Conservation (phyloP, 2,797 vertebrate species). For the Gymnodraco acuticeps region DNA sequence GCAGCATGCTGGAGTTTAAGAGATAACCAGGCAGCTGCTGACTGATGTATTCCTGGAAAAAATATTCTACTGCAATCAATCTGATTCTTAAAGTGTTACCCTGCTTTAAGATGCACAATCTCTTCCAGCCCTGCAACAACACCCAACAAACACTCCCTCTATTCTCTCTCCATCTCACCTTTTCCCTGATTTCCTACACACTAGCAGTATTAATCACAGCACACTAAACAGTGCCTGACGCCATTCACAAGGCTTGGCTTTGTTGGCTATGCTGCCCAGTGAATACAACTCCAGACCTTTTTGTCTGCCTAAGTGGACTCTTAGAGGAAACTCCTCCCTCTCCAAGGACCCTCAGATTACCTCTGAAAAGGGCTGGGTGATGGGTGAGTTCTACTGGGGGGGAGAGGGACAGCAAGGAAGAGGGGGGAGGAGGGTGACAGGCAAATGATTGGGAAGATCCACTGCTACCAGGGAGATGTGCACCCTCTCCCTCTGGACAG, state of each 20-base stretch:
- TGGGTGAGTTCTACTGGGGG: constrained; percentile 65
- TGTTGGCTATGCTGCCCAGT: constrained; percentile 86
- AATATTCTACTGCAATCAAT: constrained; percentile 15
- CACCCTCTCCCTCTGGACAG: constrained; percentile 76
- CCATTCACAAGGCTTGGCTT: constrained; percentile 88
- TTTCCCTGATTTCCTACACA: constrained; percentile 69
- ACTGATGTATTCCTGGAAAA: constrained; percentile 40
- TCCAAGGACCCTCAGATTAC: constrained; percentile 86
- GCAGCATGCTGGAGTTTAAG: constrained; percentile 37
- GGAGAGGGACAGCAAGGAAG: constrained; percentile 44
- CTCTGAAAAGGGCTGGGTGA: constrained; percentile 83
- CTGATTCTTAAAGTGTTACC: constrained; percentile 10
- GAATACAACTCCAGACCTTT: constrained; percentile 90
- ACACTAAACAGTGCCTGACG: constrained; percentile 90
- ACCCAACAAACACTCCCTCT: constrained; percentile 29
- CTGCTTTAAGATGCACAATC: constrained; percentile 25
- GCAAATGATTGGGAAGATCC: constrained; percentile 88
- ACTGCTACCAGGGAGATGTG: constrained; percentile 82
- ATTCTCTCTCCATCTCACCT: constrained; percentile 58
- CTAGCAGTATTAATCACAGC: constrained; percentile 90
- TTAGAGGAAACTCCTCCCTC: constrained; percentile 83
- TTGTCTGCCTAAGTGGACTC: constrained; percentile 92
- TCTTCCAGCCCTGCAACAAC: constrained; percentile 23
- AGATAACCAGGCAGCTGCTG: constrained; percentile 63
- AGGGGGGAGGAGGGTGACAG: constrained; percentile 72